Percentiles rank a stretch among this genome's conserved stretches.
Conservation (phyloP, 1,140 invertebrate species). For the Laupala kohalensis region DNA sequence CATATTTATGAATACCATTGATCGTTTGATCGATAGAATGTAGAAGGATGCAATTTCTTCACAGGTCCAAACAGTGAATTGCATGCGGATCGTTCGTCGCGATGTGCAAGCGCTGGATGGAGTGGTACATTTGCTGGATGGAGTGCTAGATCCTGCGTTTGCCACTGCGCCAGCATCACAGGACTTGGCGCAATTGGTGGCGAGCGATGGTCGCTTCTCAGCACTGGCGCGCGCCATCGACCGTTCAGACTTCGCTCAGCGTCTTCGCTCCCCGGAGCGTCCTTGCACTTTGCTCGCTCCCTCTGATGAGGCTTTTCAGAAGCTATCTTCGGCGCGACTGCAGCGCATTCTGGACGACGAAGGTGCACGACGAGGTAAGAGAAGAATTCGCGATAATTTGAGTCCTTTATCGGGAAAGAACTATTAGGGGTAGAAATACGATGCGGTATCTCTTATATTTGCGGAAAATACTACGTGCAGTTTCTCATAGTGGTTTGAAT, state of each 20-base stretch:
- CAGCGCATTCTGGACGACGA: constrained; percentile 27
- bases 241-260: constrained; percentile 28
- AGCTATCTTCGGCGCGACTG: constrained; percentile 28
- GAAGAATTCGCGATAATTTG: no score
- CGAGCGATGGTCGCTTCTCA: constrained; percentile 35
- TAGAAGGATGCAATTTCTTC: no score
- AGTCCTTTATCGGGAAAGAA: not conserved
- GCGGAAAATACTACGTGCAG: no score
- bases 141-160: constrained; percentile 42
- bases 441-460: no score
- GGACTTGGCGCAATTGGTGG: constrained; percentile 24
- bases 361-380: constrained; percentile 26
- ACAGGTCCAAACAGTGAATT: constrained; percentile 41
- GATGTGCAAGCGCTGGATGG: constrained; percentile 49
- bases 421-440: no score
- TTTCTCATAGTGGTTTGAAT: no score
- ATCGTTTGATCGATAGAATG: no score
- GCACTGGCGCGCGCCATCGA: constrained; percentile 39
- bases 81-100: constrained; percentile 33
- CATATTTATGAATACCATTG: no score
- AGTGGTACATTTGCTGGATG: constrained; percentile 52
- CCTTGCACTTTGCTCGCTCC: constrained; percentile 47
- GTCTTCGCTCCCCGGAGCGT: constrained; percentile 22
- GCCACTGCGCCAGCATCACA: constrained; percentile 17
- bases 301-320: constrained; percentile 43